Base-by-base conservation (phyloP, 1,140 invertebrate genomes). In the Wiebesia pumilae region DNA sequence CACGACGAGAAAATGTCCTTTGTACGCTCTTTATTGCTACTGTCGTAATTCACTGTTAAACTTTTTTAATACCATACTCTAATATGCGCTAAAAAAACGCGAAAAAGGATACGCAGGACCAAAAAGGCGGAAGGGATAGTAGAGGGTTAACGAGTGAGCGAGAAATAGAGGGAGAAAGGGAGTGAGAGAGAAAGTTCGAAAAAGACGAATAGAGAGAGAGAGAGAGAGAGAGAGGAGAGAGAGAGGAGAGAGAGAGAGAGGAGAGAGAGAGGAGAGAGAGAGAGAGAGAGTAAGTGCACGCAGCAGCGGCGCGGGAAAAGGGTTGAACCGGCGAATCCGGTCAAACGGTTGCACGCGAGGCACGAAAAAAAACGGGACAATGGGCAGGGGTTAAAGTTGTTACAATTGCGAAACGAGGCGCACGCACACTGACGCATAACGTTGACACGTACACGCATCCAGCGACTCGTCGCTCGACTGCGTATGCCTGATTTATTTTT, bases 401-500 rank as follows among this genome's bases (percentile, higher is more conserved):
- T 90, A 90, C 89, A 90, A 91, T 91, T 90, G 89, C 87, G 85
- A 89, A 88, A 89, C 88, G 86, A 85, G 33, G 83, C 67, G 21
- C 75, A 62, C 33, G 10, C 62, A 54, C 40, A 62, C 43, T 30
- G 16, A 16, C 24, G 27, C 30, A 12, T 24, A n/a, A 62, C 58
- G 21, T 27, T 27, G 24, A 62, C 27, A 27, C 58, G 58, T 27
- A 27, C 58, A 24, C 27, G 10, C 2, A 62, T 62, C 24, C 58
- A 62, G 58, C 77, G 88, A 84, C 80, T 78, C 47, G 71, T 87
- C 71, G 71, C 71, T 75, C 51, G 78, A 21, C 47, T 54, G 78
- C 78, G 87, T 85, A 84, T 88, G 88, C 84, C 88, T 87, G 89
- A 90, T 90, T 91, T 91, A 91, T 91, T 91, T 91, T 90, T 88